These are phyloP conservation scores for Hippotragus niger DNA, from an alignment of 2,113 vertebrate species.

Conservation along the genomic window DNA sequence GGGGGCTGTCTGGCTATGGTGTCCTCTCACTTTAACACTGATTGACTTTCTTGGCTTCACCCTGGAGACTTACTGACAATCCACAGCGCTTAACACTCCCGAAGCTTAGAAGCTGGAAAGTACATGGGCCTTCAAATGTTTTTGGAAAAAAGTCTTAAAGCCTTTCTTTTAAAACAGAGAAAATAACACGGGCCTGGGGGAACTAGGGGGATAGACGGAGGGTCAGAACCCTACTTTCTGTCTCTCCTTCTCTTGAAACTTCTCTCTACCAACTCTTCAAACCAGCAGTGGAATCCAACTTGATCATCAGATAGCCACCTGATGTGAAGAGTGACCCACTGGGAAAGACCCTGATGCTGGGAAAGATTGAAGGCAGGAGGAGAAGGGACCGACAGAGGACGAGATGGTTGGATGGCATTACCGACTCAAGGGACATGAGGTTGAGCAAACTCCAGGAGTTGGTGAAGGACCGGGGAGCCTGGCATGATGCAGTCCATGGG, in stretches of 20 bases:
- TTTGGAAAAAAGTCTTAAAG: neutral
- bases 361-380: neutral
- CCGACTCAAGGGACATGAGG: neutral
- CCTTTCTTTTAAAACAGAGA: neutral
- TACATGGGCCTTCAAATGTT: neutral
- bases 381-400: neutral
- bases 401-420: neutral
- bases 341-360: neutral
- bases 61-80: neutral
- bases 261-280: neutral
- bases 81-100: neutral
- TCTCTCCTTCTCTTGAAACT: neutral
- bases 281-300: neutral
- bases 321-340: neutral
- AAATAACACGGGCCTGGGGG: fast-evolving
- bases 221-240: neutral
- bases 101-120: neutral
- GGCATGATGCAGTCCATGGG: neutral
- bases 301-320: neutral
- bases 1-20: neutral
- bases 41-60: neutral
- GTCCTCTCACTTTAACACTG: neutral
- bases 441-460: neutral
- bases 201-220: neutral
- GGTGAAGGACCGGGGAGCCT: neutral